Evolutionary conservation across 2,113 vertebrate genomes (phyloP).

Genomic region (Acanthochromis polyacanthus): DNA sequence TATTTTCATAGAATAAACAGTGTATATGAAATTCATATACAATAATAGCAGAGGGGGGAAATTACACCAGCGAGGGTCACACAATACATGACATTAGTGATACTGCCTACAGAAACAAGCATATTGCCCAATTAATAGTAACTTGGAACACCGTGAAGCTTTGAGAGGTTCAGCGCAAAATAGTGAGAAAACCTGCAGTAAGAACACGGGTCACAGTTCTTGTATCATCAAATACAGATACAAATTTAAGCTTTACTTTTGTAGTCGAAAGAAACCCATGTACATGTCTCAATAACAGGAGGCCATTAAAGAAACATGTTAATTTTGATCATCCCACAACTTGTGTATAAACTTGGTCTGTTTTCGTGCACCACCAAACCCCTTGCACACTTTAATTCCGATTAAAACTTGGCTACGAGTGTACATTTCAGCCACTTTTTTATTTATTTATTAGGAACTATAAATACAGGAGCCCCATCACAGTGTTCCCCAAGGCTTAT

Average conservation of each 20-base stretch:
- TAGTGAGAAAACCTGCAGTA: background rate
- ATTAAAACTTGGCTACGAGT: conserved; percentile 12
- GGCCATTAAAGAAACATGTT: conserved; percentile 21
- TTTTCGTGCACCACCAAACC: background rate
- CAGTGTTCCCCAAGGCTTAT: conserved; percentile 40
- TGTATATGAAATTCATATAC: background rate
- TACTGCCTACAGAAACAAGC: conserved; percentile 1
- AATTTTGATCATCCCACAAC: conserved; percentile 1
- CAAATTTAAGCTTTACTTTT: conserved; percentile 1
- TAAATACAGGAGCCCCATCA: conserved; percentile 27
- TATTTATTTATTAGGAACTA: background rate
- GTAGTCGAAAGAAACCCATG: conserved; percentile 1
- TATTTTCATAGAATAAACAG: background rate
- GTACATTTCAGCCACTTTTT: conserved; percentile 8
- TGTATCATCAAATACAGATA: background rate
- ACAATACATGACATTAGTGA: background rate
- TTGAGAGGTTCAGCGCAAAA: conserved; percentile 1
- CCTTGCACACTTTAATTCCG: background rate
- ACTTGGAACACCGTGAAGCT: background rate
- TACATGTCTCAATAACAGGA: conserved; percentile 5
- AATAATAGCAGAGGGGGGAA: background rate
- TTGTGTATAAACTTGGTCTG: background rate
- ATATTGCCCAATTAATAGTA: conserved; percentile 15
- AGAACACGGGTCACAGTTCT: conserved; percentile 11
- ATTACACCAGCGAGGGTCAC: background rate